Base-by-base conservation (phyloP, 2,797 vertebrate species). In the Thunnus albacares region DNA sequence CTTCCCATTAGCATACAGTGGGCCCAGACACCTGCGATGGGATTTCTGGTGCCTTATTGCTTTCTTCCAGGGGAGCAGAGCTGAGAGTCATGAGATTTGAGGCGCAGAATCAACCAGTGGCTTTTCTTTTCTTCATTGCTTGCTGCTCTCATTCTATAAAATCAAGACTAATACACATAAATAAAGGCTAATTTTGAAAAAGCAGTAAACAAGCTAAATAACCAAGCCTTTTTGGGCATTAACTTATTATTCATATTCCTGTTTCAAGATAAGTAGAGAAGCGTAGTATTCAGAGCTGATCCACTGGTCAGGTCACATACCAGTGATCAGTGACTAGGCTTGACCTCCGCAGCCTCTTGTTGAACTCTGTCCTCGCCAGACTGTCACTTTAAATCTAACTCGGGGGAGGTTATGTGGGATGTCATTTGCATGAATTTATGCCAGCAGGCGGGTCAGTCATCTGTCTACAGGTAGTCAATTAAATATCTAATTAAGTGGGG, bases 401-500 rank as follows among this genome's bases (percentile, higher is more conserved):
- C 12, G 0, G 52, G 86, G 80, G 86, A 86, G 88, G 83, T 87
- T 85, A 89, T 76, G 73, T 66, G 47, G 57, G 76, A 75, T 89
- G 91, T 88, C 90, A 92, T 95, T 94, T 93, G 88, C 94, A 95
- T 95, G 87, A 93, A 94, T 94, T 94, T 93, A 94, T 93, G 92
- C 89, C 89, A 73, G 83, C 80, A 85, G 86, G 84, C 75, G 18
- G 83, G 89, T 89, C 90, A 90, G 86, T 92, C 93, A 94, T 93
- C 90, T 83, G 86, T 92, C 91, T 91, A 90, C 93, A 94, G 92
- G 91, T 95, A 93, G 93, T 95, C 94, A 95, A 95, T 96, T 95
- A 95, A 94, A 95, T 94, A 94, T 95, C 90, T 94, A 95, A 96
- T 95, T 94, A 95, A 95, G 92, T 93, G 87, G 90, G 93, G 90